phyloP scores from a whole-genome alignment of 2,113 vertebrate genomes.

The Pomatostomus ruficeps region DNA sequence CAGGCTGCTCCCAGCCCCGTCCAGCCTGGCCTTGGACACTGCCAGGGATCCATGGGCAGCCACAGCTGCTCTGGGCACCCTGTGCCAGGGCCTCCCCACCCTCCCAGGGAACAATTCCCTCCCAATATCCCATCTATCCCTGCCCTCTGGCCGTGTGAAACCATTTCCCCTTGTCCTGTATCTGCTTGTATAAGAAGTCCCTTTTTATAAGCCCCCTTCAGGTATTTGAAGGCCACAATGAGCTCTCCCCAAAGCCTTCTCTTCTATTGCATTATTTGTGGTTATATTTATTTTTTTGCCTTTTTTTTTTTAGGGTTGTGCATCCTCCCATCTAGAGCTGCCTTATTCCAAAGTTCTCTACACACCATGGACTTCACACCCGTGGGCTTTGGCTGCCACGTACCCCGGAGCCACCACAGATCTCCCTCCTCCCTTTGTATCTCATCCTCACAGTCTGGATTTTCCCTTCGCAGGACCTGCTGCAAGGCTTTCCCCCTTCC shows the following conservation, averaged over 20 bases:
- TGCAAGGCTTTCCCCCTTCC: not conserved
- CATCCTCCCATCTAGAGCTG: not conserved
- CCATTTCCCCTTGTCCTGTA: not conserved
- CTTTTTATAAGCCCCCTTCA: not conserved
- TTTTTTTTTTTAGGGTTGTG: constrained; percentile 1
- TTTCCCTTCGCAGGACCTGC: not conserved
- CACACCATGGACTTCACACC: not conserved
- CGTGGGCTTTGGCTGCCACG: accelerated
- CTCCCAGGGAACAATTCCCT: not conserved
- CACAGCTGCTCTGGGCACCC: not conserved
- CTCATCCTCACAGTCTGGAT: not conserved
- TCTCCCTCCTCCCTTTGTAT: not conserved
- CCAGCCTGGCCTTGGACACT: not conserved
- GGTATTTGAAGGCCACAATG: not conserved
- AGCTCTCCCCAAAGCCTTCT: not conserved
- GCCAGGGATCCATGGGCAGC: not conserved
- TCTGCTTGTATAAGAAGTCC: not conserved
- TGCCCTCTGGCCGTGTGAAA: not conserved
- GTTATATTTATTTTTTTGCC: not conserved
- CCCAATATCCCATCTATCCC: not conserved
- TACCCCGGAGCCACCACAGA: not conserved
- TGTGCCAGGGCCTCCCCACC: not conserved
- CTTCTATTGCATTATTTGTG: not conserved
- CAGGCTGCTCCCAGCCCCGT: not conserved
- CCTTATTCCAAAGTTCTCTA: not conserved